phyloP scores from a whole-genome alignment of 2,797 vertebrate species.

The Sebastiscus albofasciatus region DNA sequence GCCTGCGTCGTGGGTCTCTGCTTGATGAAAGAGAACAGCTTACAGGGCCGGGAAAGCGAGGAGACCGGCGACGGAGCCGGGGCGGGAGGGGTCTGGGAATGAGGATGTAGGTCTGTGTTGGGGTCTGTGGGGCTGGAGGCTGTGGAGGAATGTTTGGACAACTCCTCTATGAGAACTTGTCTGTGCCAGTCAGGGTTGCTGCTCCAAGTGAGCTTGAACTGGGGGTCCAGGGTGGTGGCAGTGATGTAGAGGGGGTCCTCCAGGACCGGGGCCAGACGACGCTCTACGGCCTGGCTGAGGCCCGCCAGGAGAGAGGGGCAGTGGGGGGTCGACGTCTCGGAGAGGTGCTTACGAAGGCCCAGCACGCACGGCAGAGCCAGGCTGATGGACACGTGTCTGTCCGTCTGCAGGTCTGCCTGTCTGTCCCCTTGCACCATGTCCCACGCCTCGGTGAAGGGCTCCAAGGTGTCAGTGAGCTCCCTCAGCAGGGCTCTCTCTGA shows the following conservation, averaged over 20 bases:
- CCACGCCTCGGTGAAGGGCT: slow-evolving; percentile 86
- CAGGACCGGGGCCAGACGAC: slow-evolving; percentile 76
- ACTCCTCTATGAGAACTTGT: slow-evolving; percentile 83
- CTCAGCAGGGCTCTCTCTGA: slow-evolving; percentile 79
- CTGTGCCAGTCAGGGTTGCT: slow-evolving; percentile 85
- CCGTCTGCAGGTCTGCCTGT: slow-evolving; percentile 57
- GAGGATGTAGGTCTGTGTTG: slow-evolving; percentile 73
- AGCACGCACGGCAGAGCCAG: slow-evolving; percentile 85
- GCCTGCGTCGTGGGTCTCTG: slow-evolving; percentile 84
- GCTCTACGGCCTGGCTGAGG: slow-evolving; percentile 81
- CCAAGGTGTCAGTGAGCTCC: slow-evolving; percentile 83
- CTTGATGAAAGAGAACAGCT: slow-evolving; percentile 88
- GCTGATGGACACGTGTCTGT: slow-evolving; percentile 85
- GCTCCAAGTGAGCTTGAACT: slow-evolving; percentile 89
- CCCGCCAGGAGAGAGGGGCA: slow-evolving; percentile 77
- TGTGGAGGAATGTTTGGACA: slow-evolving; percentile 80
- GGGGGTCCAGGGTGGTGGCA: slow-evolving; percentile 85
- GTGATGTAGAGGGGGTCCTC: slow-evolving; percentile 85
- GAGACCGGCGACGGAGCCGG: slow-evolving; percentile 66
- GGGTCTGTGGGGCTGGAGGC: slow-evolving; percentile 60
- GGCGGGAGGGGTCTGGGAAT: slow-evolving; percentile 67
- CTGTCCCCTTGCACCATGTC: slow-evolving; percentile 85
- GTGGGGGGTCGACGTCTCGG: slow-evolving; percentile 79
- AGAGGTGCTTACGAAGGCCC: slow-evolving; percentile 86
- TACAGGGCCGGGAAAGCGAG: slow-evolving; percentile 82